Evolutionary conservation across 1,140 invertebrate genomes (phyloP).

Genomic region (Philotrypesis tridentata): DNA sequence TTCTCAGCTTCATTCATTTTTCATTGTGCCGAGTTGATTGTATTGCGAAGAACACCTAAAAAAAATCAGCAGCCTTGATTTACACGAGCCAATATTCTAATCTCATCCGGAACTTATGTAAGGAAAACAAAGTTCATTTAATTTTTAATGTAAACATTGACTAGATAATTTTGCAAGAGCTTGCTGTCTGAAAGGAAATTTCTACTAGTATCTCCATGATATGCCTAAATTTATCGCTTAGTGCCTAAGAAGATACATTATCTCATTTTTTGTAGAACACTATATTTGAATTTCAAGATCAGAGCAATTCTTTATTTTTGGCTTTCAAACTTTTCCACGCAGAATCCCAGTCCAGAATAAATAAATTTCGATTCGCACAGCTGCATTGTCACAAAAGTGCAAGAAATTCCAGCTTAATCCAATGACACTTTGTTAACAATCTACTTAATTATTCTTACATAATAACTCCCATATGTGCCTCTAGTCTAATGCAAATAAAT

Average conservation of each 20-base stretch:
- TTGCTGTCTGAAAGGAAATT: background rate
- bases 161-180: background rate
- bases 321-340: too few relatives aligned
- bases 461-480: background rate
- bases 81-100: background rate
- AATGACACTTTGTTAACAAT: background rate
- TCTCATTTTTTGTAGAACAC: too few relatives aligned
- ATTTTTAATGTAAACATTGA: background rate
- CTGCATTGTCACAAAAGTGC: background rate
- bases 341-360: background rate
- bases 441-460: background rate
- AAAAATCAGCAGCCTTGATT: background rate
- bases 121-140: background rate
- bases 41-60: constrained; percentile 15
- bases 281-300: background rate
- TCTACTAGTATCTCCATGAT: background rate
- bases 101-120: background rate
- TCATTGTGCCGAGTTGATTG: constrained; percentile 32
- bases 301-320: too few relatives aligned
- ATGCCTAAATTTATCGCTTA: background rate
- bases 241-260: background rate
- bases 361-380: background rate
- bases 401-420: too few relatives aligned
- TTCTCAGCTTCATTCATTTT: constrained; percentile 39
- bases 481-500: background rate